Conservation (phyloP, 1,140 invertebrate genomes). For the Saccostrea glomerata region DNA sequence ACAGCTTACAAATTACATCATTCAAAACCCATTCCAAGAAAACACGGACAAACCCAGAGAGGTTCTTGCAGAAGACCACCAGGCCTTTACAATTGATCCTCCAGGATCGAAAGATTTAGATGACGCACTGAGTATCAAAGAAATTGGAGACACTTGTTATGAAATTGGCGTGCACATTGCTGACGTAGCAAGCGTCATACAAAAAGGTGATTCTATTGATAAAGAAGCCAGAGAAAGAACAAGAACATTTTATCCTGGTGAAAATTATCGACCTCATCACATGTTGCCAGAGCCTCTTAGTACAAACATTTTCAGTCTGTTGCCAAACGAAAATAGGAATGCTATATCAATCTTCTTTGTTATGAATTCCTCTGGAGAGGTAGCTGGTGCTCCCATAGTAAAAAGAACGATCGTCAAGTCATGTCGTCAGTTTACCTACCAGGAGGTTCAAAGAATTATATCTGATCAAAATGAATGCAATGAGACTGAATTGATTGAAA, state of each 20-base stretch:
- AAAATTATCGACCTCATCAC: conserved; percentile 64
- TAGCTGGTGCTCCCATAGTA: conserved; percentile 46
- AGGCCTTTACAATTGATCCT: conserved; percentile 94
- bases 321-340: conserved; percentile 71
- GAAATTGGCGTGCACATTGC: conserved; percentile 74
- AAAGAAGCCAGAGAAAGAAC: conserved; percentile 69
- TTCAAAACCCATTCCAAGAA: conserved; percentile 9
- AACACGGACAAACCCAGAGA: background rate
- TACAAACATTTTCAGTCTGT: conserved; percentile 76
- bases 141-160: conserved; percentile 46
- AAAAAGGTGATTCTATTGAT: conserved; percentile 65
- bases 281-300: conserved; percentile 78
- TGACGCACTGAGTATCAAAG: conserved; percentile 90
- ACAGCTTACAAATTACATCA: conserved; percentile 31
- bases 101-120: conserved; percentile 99
- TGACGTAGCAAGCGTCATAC: conserved; percentile 71
- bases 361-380: conserved; percentile 54
- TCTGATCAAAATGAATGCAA: conserved; percentile 9
- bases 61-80: conserved; percentile 82
- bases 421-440: conserved; percentile 59
- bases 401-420: conserved; percentile 57
- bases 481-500: background rate
- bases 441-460: conserved; percentile 63
- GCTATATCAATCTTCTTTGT: conserved; percentile 65
- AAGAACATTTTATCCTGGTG: conserved; percentile 69